A percentile compares a stretch with the other conserved stretches of the same genome.
Evolutionary conservation across 2,113 vertebrate species (phyloP).

Genomic region (Hippoglossus stenolepis): DNA sequence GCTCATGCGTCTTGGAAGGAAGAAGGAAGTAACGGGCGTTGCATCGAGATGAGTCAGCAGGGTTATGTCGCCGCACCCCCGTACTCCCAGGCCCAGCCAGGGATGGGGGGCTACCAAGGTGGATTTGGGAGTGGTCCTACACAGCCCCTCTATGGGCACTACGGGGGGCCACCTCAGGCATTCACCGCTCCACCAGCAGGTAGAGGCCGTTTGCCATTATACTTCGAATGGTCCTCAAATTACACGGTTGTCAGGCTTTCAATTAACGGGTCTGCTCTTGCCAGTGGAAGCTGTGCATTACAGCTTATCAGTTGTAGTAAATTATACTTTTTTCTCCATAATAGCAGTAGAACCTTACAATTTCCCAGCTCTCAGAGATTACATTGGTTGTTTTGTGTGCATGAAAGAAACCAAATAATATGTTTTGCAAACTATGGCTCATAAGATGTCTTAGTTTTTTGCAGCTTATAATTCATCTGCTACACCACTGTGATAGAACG

Average conservation of each 20-base stretch:
- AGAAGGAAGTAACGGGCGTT: constrained; percentile 55
- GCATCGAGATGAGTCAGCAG: constrained; percentile 92
- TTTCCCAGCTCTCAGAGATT: not conserved
- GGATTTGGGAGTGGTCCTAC: constrained; percentile 81
- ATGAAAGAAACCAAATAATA: too few species aligned
- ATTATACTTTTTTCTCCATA: not conserved
- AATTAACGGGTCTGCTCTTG: constrained; percentile 32
- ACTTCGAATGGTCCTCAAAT: not conserved
- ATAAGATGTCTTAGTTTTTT: not conserved
- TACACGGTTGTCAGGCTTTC: not conserved
- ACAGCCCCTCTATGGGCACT: constrained; percentile 87
- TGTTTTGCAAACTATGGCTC: not conserved
- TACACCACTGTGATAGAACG: too few species aligned
- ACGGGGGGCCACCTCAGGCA: constrained; percentile 81
- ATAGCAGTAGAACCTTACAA: not conserved
- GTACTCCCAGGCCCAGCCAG: constrained; percentile 92
- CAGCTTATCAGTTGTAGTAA: not conserved
- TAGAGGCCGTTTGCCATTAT: constrained; percentile 54
- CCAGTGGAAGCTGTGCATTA: not conserved
- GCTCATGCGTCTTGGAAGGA: constrained; percentile 72
- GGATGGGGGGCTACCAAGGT: constrained; percentile 87
- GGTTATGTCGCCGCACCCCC: constrained; percentile 93
- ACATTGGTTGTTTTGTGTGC: not conserved
- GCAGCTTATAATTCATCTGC: not conserved
- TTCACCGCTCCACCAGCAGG: constrained; percentile 83